A percentile compares a stretch with the other conserved stretches of the same genome.
Evolutionary conservation across 2,888 invertebrate genomes (phyloP).

Genomic region (Oconnorella tubifera): DNA sequence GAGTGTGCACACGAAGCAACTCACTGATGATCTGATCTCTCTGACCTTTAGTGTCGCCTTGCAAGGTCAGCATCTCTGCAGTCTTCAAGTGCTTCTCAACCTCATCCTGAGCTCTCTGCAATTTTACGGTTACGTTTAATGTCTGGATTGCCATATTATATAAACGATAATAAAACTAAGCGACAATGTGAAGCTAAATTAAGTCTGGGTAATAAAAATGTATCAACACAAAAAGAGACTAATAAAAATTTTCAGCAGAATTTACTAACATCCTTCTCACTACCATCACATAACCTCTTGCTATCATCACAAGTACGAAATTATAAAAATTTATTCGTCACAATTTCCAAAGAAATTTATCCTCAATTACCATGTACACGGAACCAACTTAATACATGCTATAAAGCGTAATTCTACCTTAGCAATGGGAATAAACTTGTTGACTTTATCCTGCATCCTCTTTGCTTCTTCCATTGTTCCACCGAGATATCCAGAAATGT

Average conservation of each 20-base stretch:
- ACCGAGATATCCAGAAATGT: constrained; percentile 47
- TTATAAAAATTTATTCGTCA: no score
- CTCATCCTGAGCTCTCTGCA: constrained; percentile 59
- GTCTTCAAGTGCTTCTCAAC: constrained; percentile 65
- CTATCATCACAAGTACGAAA: no score
- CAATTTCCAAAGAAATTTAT: no score
- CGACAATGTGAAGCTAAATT: background rate
- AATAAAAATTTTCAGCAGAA: no score
- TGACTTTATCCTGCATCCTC: constrained; percentile 44
- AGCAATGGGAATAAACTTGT: constrained; percentile 44
- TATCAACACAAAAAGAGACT: background rate
- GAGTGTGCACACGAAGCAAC: constrained; percentile 66
- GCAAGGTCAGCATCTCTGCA: constrained; percentile 65
- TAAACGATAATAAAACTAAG: background rate
- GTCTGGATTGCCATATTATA: no score
- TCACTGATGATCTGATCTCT: constrained; percentile 66
- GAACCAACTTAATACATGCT: no score
- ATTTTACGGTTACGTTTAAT: no score
- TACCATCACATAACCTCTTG: no score
- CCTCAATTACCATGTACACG: no score
- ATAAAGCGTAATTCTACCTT: no score
- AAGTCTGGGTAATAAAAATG: background rate
- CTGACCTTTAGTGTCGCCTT: constrained; percentile 61
- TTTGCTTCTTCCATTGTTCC: constrained; percentile 42
- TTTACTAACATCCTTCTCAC: no score